These are phyloP conservation scores for Gavialis gangeticus DNA, from an alignment of 2,113 vertebrate genomes.

Conservation along the genomic window DNA sequence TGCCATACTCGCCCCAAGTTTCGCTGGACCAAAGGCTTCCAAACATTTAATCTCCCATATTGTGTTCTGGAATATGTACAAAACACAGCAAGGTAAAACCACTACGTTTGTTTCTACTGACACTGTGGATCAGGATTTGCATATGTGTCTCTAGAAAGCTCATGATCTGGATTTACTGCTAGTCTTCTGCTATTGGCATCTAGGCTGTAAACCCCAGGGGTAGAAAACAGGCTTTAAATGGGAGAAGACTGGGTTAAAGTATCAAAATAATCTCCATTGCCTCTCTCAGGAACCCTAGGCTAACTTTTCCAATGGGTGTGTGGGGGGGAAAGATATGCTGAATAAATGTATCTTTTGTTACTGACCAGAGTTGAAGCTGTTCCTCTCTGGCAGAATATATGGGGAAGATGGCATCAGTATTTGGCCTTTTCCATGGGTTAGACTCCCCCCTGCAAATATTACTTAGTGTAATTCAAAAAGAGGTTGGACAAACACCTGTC, in stretches of 20 bases:
- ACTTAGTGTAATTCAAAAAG: not conserved
- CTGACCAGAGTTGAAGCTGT: not conserved
- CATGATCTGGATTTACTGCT: not conserved
- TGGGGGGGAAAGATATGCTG: fast-evolving
- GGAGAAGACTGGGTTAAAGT: not conserved
- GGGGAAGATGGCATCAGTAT: not conserved
- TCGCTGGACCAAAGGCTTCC: not conserved
- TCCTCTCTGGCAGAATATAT: not conserved
- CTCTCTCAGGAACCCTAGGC: not conserved
- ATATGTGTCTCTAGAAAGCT: not conserved
- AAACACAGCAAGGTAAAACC: not conserved
- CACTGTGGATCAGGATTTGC: not conserved
- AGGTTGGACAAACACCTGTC: no score
- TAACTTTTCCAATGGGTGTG: fast-evolving
- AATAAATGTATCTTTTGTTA: not conserved
- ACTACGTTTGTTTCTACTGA: not conserved
- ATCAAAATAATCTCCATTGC: not conserved
- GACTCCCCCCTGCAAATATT: not conserved
- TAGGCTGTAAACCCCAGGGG: fast-evolving
- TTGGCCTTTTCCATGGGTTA: not conserved
- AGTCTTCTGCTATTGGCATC: not conserved
- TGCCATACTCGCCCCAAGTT: not conserved
- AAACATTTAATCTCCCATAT: not conserved
- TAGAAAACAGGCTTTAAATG: not conserved
- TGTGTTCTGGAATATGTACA: not conserved